These are phyloP conservation scores for Loxodonta africana DNA, from an alignment of 2,113 vertebrate genomes.

Conservation along the genomic window DNA sequence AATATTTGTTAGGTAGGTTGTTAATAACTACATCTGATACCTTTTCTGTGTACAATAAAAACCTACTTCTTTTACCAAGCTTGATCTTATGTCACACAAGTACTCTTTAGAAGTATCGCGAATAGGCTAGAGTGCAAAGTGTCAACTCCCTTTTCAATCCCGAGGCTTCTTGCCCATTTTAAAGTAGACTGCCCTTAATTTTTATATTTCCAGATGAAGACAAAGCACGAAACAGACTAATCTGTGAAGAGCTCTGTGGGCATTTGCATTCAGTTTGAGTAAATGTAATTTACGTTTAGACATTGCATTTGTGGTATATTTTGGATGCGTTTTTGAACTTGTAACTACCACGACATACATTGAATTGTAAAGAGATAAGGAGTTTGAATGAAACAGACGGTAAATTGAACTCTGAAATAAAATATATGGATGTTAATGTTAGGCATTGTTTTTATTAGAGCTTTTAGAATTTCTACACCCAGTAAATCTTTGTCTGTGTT, in stretches of 20 bases:
- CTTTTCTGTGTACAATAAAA: background rate
- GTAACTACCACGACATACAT: conserved; percentile 33
- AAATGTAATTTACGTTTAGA: conserved; percentile 54
- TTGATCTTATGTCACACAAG: background rate
- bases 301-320: conserved; percentile 43
- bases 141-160: background rate
- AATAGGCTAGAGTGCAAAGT: background rate
- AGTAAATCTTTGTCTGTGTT: conserved; percentile 57
- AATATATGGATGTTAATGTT: conserved; percentile 68
- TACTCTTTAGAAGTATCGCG: background rate
- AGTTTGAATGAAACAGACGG: conserved; percentile 68
- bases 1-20: background rate
- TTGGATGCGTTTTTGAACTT: conserved; percentile 62
- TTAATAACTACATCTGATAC: background rate
- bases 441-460: conserved; percentile 67
- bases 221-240: background rate
- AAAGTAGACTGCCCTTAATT: conserved; percentile 19
- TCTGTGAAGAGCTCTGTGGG: background rate
- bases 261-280: conserved; percentile 45
- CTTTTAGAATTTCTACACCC: conserved; percentile 44
- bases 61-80: background rate
- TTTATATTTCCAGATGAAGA: conserved; percentile 51
- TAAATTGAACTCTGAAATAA: conserved; percentile 72
- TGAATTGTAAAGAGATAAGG: conserved; percentile 65
- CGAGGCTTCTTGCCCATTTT: background rate